Conservation (phyloP, 2,888 invertebrate genomes). For the Acheta domesticus region DNA sequence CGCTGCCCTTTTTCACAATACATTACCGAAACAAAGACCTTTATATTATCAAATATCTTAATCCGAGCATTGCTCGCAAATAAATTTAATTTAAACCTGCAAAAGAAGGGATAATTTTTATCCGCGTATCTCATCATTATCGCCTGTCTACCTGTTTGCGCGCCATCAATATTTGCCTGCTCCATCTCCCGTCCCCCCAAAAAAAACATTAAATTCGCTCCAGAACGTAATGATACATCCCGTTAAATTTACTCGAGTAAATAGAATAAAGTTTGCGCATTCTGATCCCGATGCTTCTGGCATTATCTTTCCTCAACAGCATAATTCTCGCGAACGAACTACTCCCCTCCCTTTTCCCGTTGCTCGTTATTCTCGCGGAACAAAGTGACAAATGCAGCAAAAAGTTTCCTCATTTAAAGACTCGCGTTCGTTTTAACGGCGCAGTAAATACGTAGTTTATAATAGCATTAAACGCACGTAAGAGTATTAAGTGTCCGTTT, state of each 20-base stretch:
- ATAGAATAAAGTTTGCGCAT: background rate
- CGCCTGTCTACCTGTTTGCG: no score
- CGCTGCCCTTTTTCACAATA: no score
- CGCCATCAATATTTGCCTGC: no score
- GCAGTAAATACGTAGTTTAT: slow-evolving; percentile 11
- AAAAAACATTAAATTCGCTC: background rate
- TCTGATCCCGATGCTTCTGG: background rate
- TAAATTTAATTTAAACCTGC: no score
- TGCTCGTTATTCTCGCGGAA: background rate
- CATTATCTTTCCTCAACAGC: background rate
- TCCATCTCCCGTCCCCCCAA: background rate
- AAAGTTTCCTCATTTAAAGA: background rate
- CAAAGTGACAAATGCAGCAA: slow-evolving; percentile 4
- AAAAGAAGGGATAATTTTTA: no score
- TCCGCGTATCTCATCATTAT: no score
- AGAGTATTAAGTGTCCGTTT: background rate
- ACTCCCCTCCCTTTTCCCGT: background rate
- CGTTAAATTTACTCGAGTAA: background rate
- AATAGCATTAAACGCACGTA: background rate
- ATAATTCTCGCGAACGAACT: background rate
- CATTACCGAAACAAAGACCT: no score
- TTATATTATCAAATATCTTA: no score
- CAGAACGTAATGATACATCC: background rate
- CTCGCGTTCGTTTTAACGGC: slow-evolving; percentile 5
- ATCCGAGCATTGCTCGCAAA: no score